phyloP scores from a whole-genome alignment of 2,797 vertebrate genomes.

The Smutsia temminckii region DNA sequence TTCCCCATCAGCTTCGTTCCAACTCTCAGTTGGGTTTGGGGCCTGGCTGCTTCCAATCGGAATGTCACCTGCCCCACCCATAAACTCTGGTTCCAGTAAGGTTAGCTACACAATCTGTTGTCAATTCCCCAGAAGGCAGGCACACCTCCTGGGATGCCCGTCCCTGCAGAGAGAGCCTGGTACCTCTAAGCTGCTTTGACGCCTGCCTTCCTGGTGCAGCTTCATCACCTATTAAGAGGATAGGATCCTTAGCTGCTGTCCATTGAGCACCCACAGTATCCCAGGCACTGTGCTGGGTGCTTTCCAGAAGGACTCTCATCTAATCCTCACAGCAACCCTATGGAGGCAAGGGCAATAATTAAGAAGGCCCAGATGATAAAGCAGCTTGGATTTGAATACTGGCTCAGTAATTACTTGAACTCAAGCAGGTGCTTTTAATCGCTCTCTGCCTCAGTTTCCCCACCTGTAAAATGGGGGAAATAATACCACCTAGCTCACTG shows the following conservation, averaged over 20 bases:
- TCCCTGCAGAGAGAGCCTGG: neutral
- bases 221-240: neutral
- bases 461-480: neutral
- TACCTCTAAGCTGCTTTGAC: neutral
- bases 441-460: neutral
- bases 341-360: neutral
- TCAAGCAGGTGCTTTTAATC: neutral
- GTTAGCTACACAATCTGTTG: neutral
- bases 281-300: neutral
- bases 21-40: neutral
- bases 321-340: neutral
- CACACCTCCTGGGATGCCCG: neutral
- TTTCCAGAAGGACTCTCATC: neutral
- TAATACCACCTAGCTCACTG: neutral
- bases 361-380: neutral
- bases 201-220: neutral
- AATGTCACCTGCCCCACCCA: neutral
- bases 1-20: neutral
- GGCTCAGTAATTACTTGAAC: neutral
- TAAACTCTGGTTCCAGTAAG: neutral
- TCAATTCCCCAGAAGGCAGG: neutral
- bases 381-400: neutral
- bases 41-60: neutral
- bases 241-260: neutral
- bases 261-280: neutral